These are phyloP conservation scores for Macheiramphus alcinus DNA, from an alignment of 2,113 vertebrate genomes.

Conservation along the genomic window DNA sequence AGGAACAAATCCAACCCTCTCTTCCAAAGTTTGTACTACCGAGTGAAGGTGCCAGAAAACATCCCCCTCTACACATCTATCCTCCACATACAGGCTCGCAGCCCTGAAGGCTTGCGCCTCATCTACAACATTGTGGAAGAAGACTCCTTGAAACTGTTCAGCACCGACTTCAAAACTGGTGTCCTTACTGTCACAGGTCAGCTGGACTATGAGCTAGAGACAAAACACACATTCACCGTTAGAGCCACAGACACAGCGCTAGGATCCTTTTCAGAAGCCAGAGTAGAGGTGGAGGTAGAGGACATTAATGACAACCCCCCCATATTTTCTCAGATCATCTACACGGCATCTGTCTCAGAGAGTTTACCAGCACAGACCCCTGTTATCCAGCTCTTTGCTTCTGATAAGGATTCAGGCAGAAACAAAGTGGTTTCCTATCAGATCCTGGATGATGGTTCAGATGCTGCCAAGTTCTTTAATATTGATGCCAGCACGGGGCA, in stretches of 20 bases:
- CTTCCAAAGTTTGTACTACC: conserved; percentile 91
- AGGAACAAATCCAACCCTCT: conserved; percentile 91
- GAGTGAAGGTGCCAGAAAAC: conserved; percentile 89
- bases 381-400: conserved; percentile 82
- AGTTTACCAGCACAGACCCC: conserved; percentile 82
- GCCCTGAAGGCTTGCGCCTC: conserved; percentile 90
- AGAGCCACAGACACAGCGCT: conserved; percentile 90
- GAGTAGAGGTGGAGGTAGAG: conserved; percentile 88
- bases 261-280: conserved; percentile 89
- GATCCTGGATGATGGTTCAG: conserved; percentile 78
- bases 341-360: conserved; percentile 77
- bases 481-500: conserved; percentile 82
- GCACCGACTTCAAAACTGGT: conserved; percentile 92
- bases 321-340: conserved; percentile 78
- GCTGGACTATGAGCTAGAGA: conserved; percentile 87
- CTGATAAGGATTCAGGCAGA: conserved; percentile 85
- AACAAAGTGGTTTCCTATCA: conserved; percentile 86
- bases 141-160: conserved; percentile 83
- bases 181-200: conserved; percentile 85
- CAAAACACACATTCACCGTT: conserved; percentile 81
- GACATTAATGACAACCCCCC: conserved; percentile 93
- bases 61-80: conserved; percentile 87
- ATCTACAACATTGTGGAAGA: conserved; percentile 93
- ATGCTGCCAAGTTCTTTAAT: conserved; percentile 81
- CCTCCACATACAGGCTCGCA: conserved; percentile 92